These are phyloP conservation scores for Coturnix japonica DNA, from an alignment of 2,113 vertebrate species.

Conservation along the genomic window DNA sequence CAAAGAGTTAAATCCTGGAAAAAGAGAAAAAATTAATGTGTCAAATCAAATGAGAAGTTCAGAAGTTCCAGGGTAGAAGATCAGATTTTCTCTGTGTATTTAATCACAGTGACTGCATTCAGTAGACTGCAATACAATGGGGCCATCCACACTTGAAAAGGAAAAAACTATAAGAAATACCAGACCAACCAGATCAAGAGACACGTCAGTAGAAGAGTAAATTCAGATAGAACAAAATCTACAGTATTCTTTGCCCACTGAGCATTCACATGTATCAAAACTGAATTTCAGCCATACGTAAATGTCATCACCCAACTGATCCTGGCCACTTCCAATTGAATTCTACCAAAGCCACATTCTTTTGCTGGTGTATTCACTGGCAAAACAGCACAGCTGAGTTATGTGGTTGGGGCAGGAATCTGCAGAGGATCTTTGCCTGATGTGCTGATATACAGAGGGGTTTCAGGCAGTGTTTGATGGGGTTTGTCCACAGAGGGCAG, in stretches of 20 bases:
- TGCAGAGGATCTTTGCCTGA: neutral
- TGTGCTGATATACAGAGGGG: neutral
- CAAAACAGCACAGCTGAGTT: neutral
- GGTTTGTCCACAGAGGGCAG: neutral
- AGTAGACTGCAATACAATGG: conserved; percentile 13
- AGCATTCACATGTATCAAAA: neutral
- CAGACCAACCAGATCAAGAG: conserved; percentile 33
- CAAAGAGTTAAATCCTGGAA: neutral
- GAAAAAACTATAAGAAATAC: neutral
- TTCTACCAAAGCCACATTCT: neutral
- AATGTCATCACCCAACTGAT: neutral
- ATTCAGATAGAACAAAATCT: conserved; percentile 36
- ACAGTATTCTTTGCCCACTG: neutral
- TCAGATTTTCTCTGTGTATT: neutral
- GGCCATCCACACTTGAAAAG: neutral
- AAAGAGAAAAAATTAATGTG: neutral
- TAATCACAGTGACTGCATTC: conserved; percentile 34
- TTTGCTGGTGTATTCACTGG: neutral
- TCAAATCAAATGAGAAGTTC: conserved; percentile 6
- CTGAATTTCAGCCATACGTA: fast-evolving
- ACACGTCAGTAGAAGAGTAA: neutral
- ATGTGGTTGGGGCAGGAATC: neutral
- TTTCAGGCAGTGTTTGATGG: neutral
- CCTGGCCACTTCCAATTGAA: neutral
- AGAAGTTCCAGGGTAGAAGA: neutral